These are phyloP conservation scores for Sphenodon punctatus DNA, from an alignment of 2,797 vertebrate species.

Conservation along the genomic window DNA sequence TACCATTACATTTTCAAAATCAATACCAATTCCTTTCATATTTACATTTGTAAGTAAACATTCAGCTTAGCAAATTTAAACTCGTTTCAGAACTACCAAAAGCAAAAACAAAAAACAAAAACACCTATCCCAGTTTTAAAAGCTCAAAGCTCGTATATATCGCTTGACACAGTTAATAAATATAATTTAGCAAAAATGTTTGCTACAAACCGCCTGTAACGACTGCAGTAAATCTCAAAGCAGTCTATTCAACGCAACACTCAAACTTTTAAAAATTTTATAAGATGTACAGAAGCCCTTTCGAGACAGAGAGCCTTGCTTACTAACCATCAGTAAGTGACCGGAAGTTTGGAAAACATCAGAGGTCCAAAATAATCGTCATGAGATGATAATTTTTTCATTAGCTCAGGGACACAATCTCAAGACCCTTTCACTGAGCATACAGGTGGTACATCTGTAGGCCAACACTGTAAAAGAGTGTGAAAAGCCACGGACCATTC, in stretches of 20 bases:
- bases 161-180: neutral
- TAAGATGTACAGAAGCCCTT: fast-evolving
- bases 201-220: neutral
- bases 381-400: neutral
- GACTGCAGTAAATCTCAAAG: neutral
- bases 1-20: too few relatives aligned
- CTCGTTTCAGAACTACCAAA: neutral
- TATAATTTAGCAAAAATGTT: neutral
- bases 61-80: neutral
- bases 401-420: neutral
- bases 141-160: neutral
- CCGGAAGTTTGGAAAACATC: neutral
- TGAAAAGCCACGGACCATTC: too few relatives aligned
- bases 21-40: too few relatives aligned
- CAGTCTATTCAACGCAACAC: neutral
- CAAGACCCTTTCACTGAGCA: neutral
- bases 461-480: too few relatives aligned
- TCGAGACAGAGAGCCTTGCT: neutral
- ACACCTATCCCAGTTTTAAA: neutral
- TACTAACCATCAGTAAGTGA: fast-evolving
- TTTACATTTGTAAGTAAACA: too few relatives aligned
- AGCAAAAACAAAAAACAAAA: neutral
- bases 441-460: fast-evolving
- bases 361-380: neutral
- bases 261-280: neutral